Evolutionary conservation across 2,888 invertebrate genomes (phyloP), one percentile per base, ranked within the genome.

Genomic region (Monopis laevigella): DNA sequence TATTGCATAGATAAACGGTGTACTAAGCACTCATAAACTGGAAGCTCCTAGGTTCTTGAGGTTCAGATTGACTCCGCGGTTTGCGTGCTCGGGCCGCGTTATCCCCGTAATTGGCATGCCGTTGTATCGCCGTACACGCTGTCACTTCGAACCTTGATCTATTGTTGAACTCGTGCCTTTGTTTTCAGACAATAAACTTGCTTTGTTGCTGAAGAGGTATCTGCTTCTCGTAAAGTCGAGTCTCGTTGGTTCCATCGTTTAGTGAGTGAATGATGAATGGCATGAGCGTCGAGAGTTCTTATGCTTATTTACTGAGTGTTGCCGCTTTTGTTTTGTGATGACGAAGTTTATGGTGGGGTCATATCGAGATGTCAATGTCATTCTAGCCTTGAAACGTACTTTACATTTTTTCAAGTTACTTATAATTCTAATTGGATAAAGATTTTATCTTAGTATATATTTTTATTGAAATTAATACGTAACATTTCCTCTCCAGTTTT

Each of bases 141-240:
- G 64, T 68, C 66, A 58, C 64, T 66, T 36, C 18, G 58, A 66
- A 62, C 58, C 60, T 61, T 59, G 48, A 49, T 49, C 48, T 48
- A 49, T 50, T 47, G 47, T 50, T 45, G 59, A 62, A 60, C 60
- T 55, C 51, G 52, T 55, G 63, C 58, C 70, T 67, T 75, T 77
- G 74, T 75, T 74, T 72, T 63, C 62, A 63, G 60, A 69, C 66
- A 69, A 67, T 69, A 64, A 65, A 66, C 65, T 60, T 50, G 59
- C 65, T 68, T 67, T 70, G 67, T 68, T 58, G 54, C 58, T 65
- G 59, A 61, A 69, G 63, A 58, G 61, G 58, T 58, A 58, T 61
- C 57, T 56, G 43, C 43, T 40, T 29, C 40, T 27, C 19, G 40
- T 29, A 29, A 28, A 41, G 39, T 42, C 35, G 40, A 43, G 41